Evolutionary conservation across 92 coral and sea anemone genomes (phyloP).

Genomic region (Phymanthus crucifer): DNA sequence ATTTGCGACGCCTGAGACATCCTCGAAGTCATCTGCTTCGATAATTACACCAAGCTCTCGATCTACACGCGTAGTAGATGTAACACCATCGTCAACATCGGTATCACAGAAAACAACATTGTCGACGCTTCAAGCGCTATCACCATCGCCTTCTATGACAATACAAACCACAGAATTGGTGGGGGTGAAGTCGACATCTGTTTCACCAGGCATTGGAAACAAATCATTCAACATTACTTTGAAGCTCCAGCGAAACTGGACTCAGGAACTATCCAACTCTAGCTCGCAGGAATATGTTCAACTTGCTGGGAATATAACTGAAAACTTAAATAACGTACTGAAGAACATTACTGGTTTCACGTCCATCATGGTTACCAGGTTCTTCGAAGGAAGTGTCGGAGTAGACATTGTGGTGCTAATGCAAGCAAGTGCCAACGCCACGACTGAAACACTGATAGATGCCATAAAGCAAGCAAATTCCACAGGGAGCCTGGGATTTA

Average conservation of each 20-base stretch:
- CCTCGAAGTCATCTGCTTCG: not conserved
- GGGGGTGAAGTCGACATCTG: not conserved
- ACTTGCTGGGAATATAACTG: not conserved
- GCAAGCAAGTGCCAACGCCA: not conserved
- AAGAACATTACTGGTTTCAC: not conserved
- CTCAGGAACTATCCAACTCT: not conserved
- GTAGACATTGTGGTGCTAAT: not conserved
- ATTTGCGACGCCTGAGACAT: not conserved
- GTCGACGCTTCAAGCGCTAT: not conserved
- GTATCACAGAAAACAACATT: not conserved
- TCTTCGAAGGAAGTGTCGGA: not conserved
- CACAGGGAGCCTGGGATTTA: not conserved
- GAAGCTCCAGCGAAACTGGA: not conserved
- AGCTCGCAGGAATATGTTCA: not conserved
- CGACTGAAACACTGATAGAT: not conserved
- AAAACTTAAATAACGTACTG: not conserved
- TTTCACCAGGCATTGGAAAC: not conserved
- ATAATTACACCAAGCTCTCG: not conserved
- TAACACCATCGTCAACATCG: not conserved
- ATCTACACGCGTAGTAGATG: not conserved
- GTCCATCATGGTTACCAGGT: not conserved
- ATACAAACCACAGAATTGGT: not conserved
- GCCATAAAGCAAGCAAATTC: not conserved
- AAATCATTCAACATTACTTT: not conserved
- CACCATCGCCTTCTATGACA: not conserved